A percentile compares a stretch with the other conserved stretches of the same genome.
Evolutionary conservation across 2,113 vertebrate genomes (phyloP).

Genomic region (Sula dactylatra): DNA sequence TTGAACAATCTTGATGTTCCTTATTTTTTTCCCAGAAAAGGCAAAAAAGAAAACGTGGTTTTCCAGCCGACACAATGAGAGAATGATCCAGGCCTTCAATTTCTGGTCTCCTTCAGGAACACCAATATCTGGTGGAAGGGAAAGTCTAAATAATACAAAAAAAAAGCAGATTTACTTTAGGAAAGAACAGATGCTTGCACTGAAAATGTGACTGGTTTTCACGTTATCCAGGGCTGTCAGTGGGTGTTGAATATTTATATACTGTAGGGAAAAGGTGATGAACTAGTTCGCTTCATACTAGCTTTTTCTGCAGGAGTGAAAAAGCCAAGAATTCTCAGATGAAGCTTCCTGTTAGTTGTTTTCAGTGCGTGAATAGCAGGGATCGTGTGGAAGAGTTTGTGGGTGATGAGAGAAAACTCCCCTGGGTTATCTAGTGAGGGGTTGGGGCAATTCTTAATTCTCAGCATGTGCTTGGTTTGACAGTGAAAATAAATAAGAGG

Average conservation of each 20-base stretch:
- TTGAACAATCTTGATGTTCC: background rate
- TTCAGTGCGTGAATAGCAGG: background rate
- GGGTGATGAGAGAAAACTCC: constrained; percentile 35
- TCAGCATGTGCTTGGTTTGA: constrained; percentile 12
- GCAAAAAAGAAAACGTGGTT: background rate
- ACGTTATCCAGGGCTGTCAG: constrained; percentile 28
- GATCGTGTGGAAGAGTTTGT: constrained; percentile 9
- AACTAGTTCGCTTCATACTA: constrained; percentile 35
- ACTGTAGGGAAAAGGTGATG: constrained; percentile 47
- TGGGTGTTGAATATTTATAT: constrained; percentile 67
- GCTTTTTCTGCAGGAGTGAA: constrained; percentile 32
- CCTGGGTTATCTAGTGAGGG: background rate
- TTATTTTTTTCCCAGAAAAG: background rate
- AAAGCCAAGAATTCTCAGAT: constrained; percentile 33
- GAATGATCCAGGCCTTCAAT: background rate
- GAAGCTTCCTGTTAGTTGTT: constrained; percentile 39
- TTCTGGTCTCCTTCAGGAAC: background rate
- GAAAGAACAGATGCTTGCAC: constrained; percentile 48
- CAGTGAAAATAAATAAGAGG: constrained; percentile 40
- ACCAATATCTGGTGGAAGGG: background rate
- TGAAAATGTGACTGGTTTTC: constrained; percentile 52
- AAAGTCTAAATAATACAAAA: background rate
- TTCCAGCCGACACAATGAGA: background rate
- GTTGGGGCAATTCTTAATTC: background rate
- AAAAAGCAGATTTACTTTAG: background rate